Conservation (phyloP, 2,113 vertebrate species). For the Rhabdornis inornatus region DNA sequence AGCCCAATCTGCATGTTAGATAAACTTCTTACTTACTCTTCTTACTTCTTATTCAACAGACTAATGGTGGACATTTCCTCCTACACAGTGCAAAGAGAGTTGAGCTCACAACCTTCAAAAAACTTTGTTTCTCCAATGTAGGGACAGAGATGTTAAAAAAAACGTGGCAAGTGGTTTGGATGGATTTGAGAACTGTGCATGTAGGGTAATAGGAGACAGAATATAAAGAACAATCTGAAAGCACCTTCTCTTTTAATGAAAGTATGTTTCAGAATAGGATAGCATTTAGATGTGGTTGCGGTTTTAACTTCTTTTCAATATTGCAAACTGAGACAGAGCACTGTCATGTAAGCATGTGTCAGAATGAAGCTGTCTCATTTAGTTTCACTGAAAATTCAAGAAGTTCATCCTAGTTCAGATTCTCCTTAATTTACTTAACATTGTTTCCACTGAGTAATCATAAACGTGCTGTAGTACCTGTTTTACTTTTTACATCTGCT, state of each 20-base stretch:
- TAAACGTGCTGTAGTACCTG: not conserved
- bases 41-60: not conserved
- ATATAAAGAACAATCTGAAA: not conserved
- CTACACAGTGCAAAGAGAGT: not conserved
- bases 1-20: not conserved
- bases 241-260: not conserved
- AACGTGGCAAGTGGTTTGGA: not conserved
- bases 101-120: not conserved
- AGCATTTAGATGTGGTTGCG: not conserved
- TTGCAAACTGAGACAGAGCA: not conserved
- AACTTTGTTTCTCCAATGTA: not conserved
- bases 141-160: not conserved
- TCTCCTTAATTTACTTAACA: not conserved
- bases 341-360: not conserved
- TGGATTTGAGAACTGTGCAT: not conserved
- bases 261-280: not conserved
- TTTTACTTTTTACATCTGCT: not conserved
- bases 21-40: not conserved
- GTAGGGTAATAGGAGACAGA: fast-evolving
- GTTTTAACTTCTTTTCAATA: not conserved
- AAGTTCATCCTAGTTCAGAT: not conserved
- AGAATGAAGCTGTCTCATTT: not conserved
- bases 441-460: not conserved
- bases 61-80: not conserved
- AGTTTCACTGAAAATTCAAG: not conserved